Percentiles rank a stretch among this genome's conserved stretches.
Conservation (phyloP, 2,888 invertebrate genomes). For the Poecilobothrus nobilitatus region DNA sequence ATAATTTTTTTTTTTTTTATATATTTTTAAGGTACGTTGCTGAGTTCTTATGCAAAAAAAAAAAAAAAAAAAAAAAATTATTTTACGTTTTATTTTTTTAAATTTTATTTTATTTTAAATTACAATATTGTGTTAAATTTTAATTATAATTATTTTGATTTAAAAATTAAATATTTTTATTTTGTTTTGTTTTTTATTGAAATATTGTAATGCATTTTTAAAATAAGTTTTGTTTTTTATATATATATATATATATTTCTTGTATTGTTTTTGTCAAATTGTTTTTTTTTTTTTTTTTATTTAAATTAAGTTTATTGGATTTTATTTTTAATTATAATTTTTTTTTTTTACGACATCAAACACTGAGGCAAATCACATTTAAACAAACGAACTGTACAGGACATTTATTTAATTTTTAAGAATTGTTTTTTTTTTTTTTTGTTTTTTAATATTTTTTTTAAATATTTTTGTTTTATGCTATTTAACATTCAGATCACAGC, state of each 20-base stretch:
- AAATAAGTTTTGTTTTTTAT: neutral
- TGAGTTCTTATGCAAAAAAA: constrained; percentile 1
- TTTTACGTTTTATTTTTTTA: too few species aligned
- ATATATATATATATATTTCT: neutral
- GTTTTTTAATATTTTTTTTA: neutral
- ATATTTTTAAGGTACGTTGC: constrained; percentile 1
- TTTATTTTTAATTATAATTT: neutral
- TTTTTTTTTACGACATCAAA: neutral
- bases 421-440: neutral
- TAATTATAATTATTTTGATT: neutral
- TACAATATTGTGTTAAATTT: too few species aligned
- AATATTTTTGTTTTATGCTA: neutral
- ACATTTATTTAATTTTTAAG: neutral
- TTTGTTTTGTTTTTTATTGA: neutral
- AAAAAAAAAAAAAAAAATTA: too few species aligned
- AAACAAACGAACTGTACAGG: constrained; percentile 4
- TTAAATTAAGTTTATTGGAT: too few species aligned
- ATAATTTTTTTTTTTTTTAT: neutral
- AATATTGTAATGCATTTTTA: neutral
- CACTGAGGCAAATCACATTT: constrained; percentile 3
- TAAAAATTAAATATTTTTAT: neutral
- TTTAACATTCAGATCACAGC: constrained; percentile 6
- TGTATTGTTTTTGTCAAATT: too few species aligned
- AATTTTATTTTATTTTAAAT: too few species aligned
- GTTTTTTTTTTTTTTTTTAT: too few species aligned